These are phyloP conservation scores for Gopherus flavomarginatus DNA, from an alignment of 2,113 vertebrate species.

Conservation along the genomic window DNA sequence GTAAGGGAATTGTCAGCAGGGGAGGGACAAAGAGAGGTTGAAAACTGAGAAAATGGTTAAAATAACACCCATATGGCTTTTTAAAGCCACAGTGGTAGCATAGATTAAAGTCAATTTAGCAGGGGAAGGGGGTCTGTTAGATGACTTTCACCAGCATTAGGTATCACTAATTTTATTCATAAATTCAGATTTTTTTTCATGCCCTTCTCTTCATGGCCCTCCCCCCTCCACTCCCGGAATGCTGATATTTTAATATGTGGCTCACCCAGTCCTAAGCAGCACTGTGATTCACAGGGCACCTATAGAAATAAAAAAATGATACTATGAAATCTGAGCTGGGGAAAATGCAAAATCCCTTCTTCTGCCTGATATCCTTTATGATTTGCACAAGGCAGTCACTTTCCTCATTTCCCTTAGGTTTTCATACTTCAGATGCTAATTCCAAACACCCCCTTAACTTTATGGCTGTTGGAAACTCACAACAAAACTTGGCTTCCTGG, in stretches of 20 bases:
- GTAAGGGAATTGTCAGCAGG: constrained; percentile 40
- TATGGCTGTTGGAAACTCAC: background rate
- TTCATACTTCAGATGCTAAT: background rate
- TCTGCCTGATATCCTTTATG: background rate
- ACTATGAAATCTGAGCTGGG: background rate
- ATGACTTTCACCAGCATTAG: background rate
- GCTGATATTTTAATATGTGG: background rate
- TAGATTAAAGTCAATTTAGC: background rate
- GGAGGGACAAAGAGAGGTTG: background rate
- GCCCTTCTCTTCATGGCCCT: background rate
- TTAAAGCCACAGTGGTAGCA: background rate
- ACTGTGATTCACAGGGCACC: background rate
- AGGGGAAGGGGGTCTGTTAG: background rate
- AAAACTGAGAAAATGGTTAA: background rate
- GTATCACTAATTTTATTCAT: background rate
- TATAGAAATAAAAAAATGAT: background rate
- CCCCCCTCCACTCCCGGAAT: background rate
- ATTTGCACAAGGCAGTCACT: background rate
- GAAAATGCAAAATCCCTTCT: background rate
- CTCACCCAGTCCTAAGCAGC: background rate
- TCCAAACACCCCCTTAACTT: background rate
- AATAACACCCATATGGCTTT: background rate
- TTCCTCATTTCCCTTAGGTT: background rate
- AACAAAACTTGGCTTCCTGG: background rate
- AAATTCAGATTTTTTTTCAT: background rate